These are phyloP conservation scores for Lycia hirtaria DNA, from an alignment of 2,888 invertebrate genomes.

Conservation along the genomic window DNA sequence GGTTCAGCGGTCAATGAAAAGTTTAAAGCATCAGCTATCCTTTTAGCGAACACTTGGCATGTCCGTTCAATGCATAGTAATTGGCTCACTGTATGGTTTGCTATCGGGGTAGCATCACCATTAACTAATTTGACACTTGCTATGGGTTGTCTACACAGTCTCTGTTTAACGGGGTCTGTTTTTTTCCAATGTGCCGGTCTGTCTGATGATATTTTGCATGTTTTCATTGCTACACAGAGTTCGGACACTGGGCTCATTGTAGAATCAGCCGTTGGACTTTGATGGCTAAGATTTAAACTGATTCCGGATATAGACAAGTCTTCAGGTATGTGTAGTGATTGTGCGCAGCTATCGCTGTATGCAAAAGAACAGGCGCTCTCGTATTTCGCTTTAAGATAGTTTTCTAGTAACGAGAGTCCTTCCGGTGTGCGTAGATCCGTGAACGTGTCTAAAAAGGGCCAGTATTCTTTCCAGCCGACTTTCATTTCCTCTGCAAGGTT, in stretches of 20 bases:
- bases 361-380: conserved; percentile 71
- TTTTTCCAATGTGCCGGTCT: conserved; percentile 64
- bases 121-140: conserved; percentile 53
- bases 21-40: conserved; percentile 87
- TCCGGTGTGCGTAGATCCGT: conserved; percentile 90
- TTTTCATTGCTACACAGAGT: conserved; percentile 85
- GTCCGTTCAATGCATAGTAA: conserved; percentile 76
- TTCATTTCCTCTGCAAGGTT: conserved; percentile 89
- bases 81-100: conserved; percentile 74
- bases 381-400: conserved; percentile 87
- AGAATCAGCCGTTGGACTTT: conserved; percentile 51
- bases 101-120: conserved; percentile 56
- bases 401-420: conserved; percentile 91
- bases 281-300: conserved; percentile 56
- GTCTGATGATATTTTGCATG: conserved; percentile 80
- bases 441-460: conserved; percentile 95
- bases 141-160: conserved; percentile 65
- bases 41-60: conserved; percentile 88
- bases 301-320: conserved; percentile 68
- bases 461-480: conserved; percentile 95
- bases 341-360: conserved; percentile 68
- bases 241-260: conserved; percentile 85
- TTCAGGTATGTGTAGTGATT: conserved; percentile 57
- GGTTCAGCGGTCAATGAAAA: conserved; percentile 84
- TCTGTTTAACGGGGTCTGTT: conserved; percentile 68